A percentile compares a stretch with the other conserved stretches of the same genome.
Conservation (phyloP, 2,797 vertebrate genomes). For the Pseudomugil gertrudae region DNA sequence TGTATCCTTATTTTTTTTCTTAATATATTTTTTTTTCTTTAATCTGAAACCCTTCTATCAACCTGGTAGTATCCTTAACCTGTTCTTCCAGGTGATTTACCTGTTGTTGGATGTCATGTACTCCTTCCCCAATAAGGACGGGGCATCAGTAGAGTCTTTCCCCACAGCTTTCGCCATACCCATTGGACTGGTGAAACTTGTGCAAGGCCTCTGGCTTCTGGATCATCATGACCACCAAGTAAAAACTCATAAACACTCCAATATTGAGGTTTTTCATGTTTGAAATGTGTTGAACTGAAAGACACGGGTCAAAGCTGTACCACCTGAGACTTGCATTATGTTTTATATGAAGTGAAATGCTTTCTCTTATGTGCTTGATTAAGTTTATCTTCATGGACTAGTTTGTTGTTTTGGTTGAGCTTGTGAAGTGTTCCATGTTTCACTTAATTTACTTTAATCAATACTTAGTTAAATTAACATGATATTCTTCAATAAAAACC, state of each 20-base stretch:
- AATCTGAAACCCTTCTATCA: background rate
- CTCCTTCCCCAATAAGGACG: conserved; percentile 88
- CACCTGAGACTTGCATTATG: no score
- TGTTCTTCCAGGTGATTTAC: conserved; percentile 87
- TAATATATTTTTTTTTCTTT: background rate
- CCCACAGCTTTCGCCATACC: conserved; percentile 92
- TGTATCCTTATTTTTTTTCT: conserved; percentile 87
- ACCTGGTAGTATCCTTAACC: conserved; percentile 73
- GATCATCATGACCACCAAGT: conserved; percentile 95
- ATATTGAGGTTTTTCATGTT: background rate
- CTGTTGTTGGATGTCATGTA: conserved; percentile 94
- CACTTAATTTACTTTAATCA: background rate
- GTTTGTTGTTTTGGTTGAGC: background rate
- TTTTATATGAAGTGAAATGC: background rate
- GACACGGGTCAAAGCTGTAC: no score
- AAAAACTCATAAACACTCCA: background rate
- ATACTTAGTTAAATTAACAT: background rate
- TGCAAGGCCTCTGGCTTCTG: conserved; percentile 94
- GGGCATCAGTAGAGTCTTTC: conserved; percentile 88
- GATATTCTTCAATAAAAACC: background rate
- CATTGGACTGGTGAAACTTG: conserved; percentile 90
- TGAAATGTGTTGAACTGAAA: background rate
- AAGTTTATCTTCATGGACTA: background rate
- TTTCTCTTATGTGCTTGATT: background rate
- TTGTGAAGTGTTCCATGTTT: background rate